Base-by-base conservation (phyloP, 2,113 vertebrate genomes). In the Cebidichthys violaceus region DNA sequence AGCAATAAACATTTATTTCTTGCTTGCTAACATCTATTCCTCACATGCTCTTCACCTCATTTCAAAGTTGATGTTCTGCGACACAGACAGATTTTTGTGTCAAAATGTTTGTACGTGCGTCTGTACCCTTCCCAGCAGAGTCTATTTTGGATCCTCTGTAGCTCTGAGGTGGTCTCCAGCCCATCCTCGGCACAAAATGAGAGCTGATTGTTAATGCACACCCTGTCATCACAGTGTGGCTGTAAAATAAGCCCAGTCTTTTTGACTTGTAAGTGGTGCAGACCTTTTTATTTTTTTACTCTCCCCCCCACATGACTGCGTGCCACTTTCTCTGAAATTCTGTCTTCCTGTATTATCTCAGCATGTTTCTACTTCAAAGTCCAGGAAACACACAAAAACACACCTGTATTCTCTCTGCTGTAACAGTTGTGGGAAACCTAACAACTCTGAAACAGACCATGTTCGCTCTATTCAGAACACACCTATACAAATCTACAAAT, bases 11-110 rank as follows among this genome's bases (percentile, higher is more conserved):
- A 82, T 79, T 68, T 82, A 39, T 82, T 54, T 72, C 54, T 84
- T 65, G 62, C 77, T 24, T 31, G 31, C 75, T 54, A 62, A 81
- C 67, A 47, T 70, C 33, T 77, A 45, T 79, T 76, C 14, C 62
- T 70, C 33, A 54, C 73, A 65, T 61, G 22, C 67, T 71, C 70
- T 33, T 75, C 62, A 69, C 43, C 70, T 69, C 52, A 55, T 83
- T 90, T 87, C 61, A 86, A 47, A 80, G 75, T 88, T 84, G 50
- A 61, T 78, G 79, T 83, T 83, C 50, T 84, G 72, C 69, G 81
- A 91, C 84, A 75, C 62, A 41, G 45, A 73, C 24, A 77, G n/a
- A 87, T 80, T 78, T 68, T 45, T 15, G 27, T 29, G 83, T 89
- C 73, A 81, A 71, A 86, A 77, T 79, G 79, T 88, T 85, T 89